Percentiles rank a stretch among this genome's conserved stretches.
Evolutionary conservation across 2,888 invertebrate genomes (phyloP).

Genomic region (Drosophila trichaetosa): DNA sequence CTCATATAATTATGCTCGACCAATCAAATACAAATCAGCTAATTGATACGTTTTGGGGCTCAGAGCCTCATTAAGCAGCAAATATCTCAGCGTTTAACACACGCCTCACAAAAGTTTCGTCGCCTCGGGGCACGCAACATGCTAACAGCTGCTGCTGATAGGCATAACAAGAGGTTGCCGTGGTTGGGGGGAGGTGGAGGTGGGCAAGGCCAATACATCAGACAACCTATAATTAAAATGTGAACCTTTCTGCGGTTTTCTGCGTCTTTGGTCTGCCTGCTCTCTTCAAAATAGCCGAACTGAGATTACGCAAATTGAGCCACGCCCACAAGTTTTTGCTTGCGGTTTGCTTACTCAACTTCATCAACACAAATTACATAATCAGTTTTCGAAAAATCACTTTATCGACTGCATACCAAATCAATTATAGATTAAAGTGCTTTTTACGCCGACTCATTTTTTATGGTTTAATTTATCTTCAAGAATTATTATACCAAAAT

Average conservation of each 20-base stretch:
- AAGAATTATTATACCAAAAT: background rate
- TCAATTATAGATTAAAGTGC: background rate
- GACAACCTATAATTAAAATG: constrained; percentile 74
- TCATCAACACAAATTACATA: constrained; percentile 11
- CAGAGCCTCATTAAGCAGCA: constrained; percentile 37
- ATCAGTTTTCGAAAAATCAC: background rate
- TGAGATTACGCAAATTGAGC: constrained; percentile 70
- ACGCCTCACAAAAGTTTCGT: constrained; percentile 35
- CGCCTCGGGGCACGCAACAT: constrained; percentile 39
- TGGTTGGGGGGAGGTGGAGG: constrained; percentile 1
- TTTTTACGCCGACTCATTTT: background rate
- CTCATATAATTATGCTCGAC: background rate
- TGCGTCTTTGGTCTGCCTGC: constrained; percentile 2
- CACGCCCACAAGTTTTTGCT: constrained; percentile 56
- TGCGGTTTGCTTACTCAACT: constrained; percentile 26
- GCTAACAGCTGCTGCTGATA: constrained; percentile 18
- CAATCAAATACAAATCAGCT: constrained; percentile 51
- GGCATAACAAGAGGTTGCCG: background rate
- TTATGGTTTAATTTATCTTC: background rate
- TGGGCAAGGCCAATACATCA: constrained; percentile 4
- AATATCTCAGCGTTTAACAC: constrained; percentile 35
- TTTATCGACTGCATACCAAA: background rate
- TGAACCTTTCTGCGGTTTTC: constrained; percentile 68
- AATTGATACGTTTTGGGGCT: constrained; percentile 52
- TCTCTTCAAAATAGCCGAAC: constrained; percentile 50